These are phyloP conservation scores for Chironomus tentans DNA, from an alignment of 2,888 invertebrate genomes.

Conservation along the genomic window DNA sequence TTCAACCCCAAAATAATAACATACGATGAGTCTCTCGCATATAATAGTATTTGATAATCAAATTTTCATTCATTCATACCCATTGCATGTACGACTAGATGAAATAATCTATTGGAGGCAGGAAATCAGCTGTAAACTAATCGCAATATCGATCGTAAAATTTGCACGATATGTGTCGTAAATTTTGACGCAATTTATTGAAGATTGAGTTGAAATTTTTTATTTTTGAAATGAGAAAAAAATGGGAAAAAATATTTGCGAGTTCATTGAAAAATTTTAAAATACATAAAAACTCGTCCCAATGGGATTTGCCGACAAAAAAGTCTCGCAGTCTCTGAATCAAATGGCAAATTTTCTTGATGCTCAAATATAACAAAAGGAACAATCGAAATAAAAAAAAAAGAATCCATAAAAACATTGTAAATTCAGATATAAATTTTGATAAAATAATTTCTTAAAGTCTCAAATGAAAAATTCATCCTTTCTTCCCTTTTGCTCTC, in stretches of 20 bases:
- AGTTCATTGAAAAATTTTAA: not conserved
- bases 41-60: not conserved
- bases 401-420: not conserved
- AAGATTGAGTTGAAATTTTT: not conserved
- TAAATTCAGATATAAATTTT: not conserved
- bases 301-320: not conserved
- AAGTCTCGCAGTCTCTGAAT: slow-evolving; percentile 8
- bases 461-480: not conserved
- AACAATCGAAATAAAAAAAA: slow-evolving; percentile 8
- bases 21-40: not conserved
- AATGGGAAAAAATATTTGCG: not conserved
- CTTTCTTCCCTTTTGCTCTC: not conserved
- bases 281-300: not conserved
- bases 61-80: not conserved
- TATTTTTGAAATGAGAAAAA: not conserved
- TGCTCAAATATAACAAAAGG: not conserved
- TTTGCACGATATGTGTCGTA: slow-evolving; percentile 10
- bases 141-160: slow-evolving; percentile 1
- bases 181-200: not conserved
- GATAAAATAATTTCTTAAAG: slow-evolving; percentile 9
- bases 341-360: slow-evolving; percentile 5
- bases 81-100: not conserved
- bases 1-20: not conserved
- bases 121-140: slow-evolving; percentile 4
- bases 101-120: not conserved